Percentiles rank a stretch among this genome's conserved stretches.
These are phyloP conservation scores for Etia nguti DNA, from an alignment of 2,113 vertebrate genomes.

Conservation along the genomic window DNA sequence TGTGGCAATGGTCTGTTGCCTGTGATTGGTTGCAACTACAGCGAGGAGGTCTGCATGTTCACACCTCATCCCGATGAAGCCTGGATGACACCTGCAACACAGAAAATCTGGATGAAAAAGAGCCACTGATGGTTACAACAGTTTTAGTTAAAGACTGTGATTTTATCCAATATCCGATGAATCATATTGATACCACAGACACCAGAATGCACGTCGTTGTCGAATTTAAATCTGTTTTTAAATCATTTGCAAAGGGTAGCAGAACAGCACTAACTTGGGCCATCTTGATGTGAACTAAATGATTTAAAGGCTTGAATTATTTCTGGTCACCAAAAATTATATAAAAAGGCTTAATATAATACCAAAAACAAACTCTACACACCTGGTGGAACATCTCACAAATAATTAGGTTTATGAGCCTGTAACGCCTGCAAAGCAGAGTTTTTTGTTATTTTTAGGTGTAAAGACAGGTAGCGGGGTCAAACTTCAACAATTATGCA, in stretches of 20 bases:
- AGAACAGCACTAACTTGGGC: background rate
- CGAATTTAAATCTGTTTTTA: background rate
- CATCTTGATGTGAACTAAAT: background rate
- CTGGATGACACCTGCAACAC: slow-evolving; percentile 79
- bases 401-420: background rate
- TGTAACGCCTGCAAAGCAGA: background rate
- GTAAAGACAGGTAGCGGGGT: background rate
- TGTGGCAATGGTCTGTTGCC: slow-evolving; percentile 85
- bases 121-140: background rate
- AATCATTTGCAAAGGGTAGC: background rate
- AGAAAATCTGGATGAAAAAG: background rate
- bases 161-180: background rate
- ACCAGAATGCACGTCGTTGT: background rate
- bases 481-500: background rate
- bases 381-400: background rate
- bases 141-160: background rate
- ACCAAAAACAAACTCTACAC: background rate
- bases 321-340: background rate
- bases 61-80: slow-evolving; percentile 87
- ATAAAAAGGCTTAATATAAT: background rate
- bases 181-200: background rate
- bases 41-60: slow-evolving; percentile 93
- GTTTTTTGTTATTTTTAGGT: background rate
- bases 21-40: slow-evolving; percentile 89
- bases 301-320: background rate